These are phyloP conservation scores for Hypotaenidia philippensis DNA, from an alignment of 2,797 vertebrate genomes.

Conservation along the genomic window DNA sequence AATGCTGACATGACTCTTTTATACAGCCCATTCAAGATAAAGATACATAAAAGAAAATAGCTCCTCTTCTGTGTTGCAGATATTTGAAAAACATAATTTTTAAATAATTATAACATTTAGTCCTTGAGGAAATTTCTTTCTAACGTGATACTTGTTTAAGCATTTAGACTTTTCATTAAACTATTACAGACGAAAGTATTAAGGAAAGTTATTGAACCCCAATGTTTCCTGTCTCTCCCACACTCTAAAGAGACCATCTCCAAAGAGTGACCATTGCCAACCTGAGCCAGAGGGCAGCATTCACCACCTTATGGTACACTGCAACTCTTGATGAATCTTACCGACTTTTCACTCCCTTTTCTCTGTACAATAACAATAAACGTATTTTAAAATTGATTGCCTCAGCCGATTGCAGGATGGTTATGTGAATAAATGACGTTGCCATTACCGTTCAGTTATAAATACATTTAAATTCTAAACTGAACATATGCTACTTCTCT, in stretches of 20 bases:
- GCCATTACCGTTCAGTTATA: neutral
- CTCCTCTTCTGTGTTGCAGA: neutral
- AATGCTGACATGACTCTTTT: neutral
- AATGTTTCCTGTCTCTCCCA: neutral
- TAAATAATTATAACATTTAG: neutral
- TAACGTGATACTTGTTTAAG: neutral
- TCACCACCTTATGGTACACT: constrained; percentile 18
- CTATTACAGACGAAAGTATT: neutral
- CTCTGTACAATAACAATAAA: neutral
- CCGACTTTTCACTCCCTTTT: neutral
- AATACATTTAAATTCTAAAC: constrained; percentile 55
- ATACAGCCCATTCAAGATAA: neutral
- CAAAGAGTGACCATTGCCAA: constrained; percentile 47
- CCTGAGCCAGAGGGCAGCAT: constrained; percentile 70
- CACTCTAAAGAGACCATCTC: neutral
- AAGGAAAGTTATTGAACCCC: neutral
- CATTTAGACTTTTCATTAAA: neutral
- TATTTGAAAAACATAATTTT: neutral
- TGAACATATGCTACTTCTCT: neutral
- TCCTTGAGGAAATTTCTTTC: neutral
- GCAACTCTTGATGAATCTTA: neutral
- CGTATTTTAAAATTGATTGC: neutral
- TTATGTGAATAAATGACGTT: constrained; percentile 35
- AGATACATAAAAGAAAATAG: neutral
- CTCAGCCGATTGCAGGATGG: neutral